Evolutionary conservation across 2,888 invertebrate species (phyloP).

Genomic region (Sarcophaga rosellei): DNA sequence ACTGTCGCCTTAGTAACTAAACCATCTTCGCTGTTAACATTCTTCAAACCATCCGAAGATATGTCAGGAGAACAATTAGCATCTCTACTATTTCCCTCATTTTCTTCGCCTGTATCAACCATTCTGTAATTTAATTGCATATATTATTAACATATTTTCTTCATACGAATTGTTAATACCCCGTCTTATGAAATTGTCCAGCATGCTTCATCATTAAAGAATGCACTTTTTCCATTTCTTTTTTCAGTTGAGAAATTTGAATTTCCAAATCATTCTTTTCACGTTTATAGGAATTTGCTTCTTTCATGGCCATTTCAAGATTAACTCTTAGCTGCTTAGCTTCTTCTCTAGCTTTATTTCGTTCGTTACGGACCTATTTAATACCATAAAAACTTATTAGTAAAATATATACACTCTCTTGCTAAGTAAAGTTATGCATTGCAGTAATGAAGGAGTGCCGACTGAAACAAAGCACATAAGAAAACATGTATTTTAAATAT

Average conservation of each 20-base stretch:
- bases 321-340: constrained; percentile 90
- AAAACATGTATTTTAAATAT: too few species aligned
- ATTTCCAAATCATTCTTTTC: constrained; percentile 90
- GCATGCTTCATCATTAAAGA: constrained; percentile 86
- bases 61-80: constrained; percentile 81
- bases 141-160: background rate
- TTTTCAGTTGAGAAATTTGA: constrained; percentile 89
- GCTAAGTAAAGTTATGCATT: background rate
- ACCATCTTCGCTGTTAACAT: constrained; percentile 81
- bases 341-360: constrained; percentile 96
- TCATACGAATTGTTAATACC: constrained; percentile 59
- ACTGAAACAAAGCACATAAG: too few species aligned
- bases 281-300: constrained; percentile 87
- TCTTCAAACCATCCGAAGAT: constrained; percentile 81
- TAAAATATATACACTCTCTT: background rate
- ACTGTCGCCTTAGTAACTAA: constrained; percentile 76
- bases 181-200: constrained; percentile 85
- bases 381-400: constrained; percentile 23
- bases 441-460: too few species aligned
- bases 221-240: constrained; percentile 91
- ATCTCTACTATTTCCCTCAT: constrained; percentile 80
- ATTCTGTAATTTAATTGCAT: constrained; percentile 63
- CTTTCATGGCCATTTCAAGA: constrained; percentile 90
- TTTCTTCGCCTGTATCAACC: constrained; percentile 78
- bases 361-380: constrained; percentile 89